Conservation (phyloP, 2,113 vertebrate genomes). For the Elephas maximus region DNA sequence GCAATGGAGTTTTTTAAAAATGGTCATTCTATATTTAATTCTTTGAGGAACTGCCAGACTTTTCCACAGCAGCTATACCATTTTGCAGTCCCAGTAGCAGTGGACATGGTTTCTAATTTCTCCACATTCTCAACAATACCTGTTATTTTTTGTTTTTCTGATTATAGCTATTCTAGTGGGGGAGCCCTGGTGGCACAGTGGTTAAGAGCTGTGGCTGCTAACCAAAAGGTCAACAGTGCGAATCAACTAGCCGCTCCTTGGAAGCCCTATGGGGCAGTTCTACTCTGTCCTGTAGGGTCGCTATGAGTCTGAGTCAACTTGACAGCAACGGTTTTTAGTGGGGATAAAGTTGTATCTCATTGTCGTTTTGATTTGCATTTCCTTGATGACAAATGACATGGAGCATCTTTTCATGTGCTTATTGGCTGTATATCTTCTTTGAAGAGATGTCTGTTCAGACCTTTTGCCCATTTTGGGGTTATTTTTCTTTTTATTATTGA, state of each 20-base stretch:
- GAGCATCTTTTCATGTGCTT: conserved; percentile 24
- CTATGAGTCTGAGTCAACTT: too few species aligned
- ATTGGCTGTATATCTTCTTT: conserved; percentile 23
- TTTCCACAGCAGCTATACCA: background rate
- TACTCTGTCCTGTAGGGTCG: too few species aligned
- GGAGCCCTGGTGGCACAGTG: background rate
- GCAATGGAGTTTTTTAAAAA: too few species aligned
- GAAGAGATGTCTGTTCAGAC: conserved; percentile 24
- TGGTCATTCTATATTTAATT: conserved; percentile 6
- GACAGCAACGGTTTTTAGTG: background rate
- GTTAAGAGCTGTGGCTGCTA: too few species aligned
- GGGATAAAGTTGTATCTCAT: background rate
- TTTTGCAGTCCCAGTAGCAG: background rate
- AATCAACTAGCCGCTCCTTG: too few species aligned
- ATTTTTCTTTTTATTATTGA: background rate
- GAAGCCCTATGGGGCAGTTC: too few species aligned
- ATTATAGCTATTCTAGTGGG: background rate
- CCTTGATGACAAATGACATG: background rate
- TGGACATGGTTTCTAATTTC: background rate
- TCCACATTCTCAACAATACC: background rate
- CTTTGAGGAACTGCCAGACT: background rate
- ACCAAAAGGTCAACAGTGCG: too few species aligned
- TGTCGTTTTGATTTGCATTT: conserved; percentile 50
- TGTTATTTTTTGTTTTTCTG: conserved; percentile 5
- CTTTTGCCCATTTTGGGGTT: background rate